Base-by-base conservation (phyloP, 2,113 vertebrate genomes). In the Hippocampus zosterae region DNA sequence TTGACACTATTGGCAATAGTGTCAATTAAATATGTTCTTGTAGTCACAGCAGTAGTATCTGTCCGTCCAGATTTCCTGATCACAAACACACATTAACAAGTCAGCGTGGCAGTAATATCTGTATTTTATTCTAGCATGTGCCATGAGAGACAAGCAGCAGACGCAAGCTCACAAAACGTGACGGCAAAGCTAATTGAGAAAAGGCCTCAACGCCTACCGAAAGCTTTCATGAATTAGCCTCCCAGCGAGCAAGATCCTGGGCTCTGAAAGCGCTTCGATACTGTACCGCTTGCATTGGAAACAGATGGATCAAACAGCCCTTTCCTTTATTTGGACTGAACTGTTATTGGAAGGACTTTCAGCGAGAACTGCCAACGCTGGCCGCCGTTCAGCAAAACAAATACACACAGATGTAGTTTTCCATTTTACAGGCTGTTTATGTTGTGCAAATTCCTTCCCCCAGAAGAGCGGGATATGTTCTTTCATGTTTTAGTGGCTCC, bases 401-500 rank as follows among this genome's bases (percentile, higher is more conserved):
- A 91, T 86, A 85, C 86, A 90, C 84, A 81, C 91, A 91, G 90
- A 92, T 91, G 90, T 89, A 91, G 82, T 90, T 90, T 92, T 92
- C 85, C 91, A 88, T 90, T 91, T 92, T 89, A 92, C 90, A 87
- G 91, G 80, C 88, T 91, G 91, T 92, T 93, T 93, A 92, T 90
- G 88, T 90, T 84, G 91, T 64, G 84, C 81, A 83, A 90, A 91
- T 92, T 90, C 86, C 78, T 90, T 82, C 81, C 86, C 57, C 82
- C 80, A 85, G 88, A 89, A 81, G 82, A 90, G 79, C 68, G 67
- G 77, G 80, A 78, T 76, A 78, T 87, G 84, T 83, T 83, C 90
- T 91, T 92, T 92, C 85, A 92, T 90, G 89, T 91, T 88, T 88
- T 85, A 91, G 90, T 87, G 85, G 82, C 85, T 86, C 78, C 7